Base-by-base conservation (phyloP, 2,888 invertebrate genomes). In the Elegia similella region DNA sequence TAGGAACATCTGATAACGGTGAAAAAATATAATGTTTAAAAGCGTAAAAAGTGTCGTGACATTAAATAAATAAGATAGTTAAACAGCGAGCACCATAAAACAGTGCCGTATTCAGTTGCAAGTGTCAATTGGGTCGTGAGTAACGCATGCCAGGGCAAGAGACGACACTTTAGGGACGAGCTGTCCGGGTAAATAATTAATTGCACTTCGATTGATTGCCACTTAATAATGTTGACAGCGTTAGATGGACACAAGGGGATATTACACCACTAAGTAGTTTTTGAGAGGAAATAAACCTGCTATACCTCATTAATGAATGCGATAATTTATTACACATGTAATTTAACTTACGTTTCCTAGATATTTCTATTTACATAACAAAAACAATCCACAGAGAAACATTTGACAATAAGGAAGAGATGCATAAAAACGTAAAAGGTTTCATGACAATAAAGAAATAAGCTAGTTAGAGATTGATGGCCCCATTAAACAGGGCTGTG, bases 91-190 rank as follows among this genome's bases (percentile, higher is more conserved):
- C 43, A 15, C 38, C 53, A 30, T 53, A 43, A 43, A 23, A n/a
- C 43, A 42, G 53, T 7, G 30, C 13, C 13, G 53, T 43, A 52
- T 52, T 50, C 50, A 6, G 50, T 34, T 53, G 53, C 53, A 43
- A 42, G 53, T 53, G 53, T 53, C 53, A 53, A 53, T 29, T 43
- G 10, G 6, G 42, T 30, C 43, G 34, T 34, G 50, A 43, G 29
- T 53, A 43, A 53, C 43, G 43, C 30, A 53, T n/a, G n/a, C 23
- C 1, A 7, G 42, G 42, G 38, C 52, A 42, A 52, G 42, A 30
- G 43, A 53, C 42, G 30, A 23, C 23, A 43, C 53, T 7, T 13
- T n/a, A 1, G 53, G 43, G 53, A 23, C 53, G n/a, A 3, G 13
- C 42, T 30, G 42, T 42, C 42, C 13, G 12, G 15, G 34, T 7